Conservation (phyloP, 2,797 vertebrate genomes). For the Melanotaenia pygmaea region DNA sequence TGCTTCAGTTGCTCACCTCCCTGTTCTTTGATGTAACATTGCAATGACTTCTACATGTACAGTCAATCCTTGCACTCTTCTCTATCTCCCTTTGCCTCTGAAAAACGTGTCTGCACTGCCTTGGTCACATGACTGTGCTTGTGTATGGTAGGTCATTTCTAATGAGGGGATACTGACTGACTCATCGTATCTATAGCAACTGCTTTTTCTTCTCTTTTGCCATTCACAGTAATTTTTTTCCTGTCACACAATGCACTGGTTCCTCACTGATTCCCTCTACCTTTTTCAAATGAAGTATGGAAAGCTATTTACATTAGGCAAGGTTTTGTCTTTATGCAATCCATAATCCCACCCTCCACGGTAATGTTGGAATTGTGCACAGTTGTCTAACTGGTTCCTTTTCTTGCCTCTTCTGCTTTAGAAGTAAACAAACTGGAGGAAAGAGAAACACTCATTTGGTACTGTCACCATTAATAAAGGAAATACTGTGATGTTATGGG, state of each 20-base stretch:
- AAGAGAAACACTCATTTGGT: conserved; percentile 64
- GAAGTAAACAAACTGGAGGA: conserved; percentile 57
- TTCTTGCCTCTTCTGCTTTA: conserved; percentile 40
- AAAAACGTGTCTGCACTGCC: conserved; percentile 57
- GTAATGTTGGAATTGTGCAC: conserved; percentile 39
- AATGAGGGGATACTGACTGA: conserved; percentile 76
- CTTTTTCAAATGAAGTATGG: conserved; percentile 56
- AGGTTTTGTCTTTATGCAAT: conserved; percentile 24
- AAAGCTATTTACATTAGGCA: conserved; percentile 45
- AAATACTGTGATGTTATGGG: conserved; percentile 58
- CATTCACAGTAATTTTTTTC: conserved; percentile 56
- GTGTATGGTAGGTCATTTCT: conserved; percentile 78
- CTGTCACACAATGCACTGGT: conserved; percentile 52
- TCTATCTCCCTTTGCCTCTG: conserved; percentile 49
- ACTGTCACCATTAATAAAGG: conserved; percentile 65
- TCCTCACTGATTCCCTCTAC: conserved; percentile 48
- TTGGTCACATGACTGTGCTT: conserved; percentile 66
- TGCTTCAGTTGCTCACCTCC: conserved; percentile 59
- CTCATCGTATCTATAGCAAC: conserved; percentile 79
- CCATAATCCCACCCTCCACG: conserved; percentile 7
- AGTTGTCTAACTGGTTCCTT: conserved; percentile 41
- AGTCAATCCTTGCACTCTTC: conserved; percentile 53
- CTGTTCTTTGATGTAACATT: conserved; percentile 72
- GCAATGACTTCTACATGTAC: conserved; percentile 69
- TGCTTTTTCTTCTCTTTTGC: conserved; percentile 42